phyloP scores from a whole-genome alignment of 2,113 vertebrate species.

The Bolborhynchus lineola region DNA sequence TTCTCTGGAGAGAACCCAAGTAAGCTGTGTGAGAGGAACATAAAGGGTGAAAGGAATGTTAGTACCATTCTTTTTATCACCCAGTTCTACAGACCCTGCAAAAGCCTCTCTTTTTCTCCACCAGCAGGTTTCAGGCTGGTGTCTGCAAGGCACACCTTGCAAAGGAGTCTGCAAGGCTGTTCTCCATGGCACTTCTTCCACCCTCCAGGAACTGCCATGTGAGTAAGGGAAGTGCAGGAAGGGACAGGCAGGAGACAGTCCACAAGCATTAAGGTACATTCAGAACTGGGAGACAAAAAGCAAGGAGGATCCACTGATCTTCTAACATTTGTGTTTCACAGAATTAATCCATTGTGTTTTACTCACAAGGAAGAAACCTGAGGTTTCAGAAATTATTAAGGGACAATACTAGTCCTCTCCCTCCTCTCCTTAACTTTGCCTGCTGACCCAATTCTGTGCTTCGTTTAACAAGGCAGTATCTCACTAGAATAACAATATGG shows the following conservation, averaged over 20 bases:
- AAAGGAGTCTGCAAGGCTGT: not conserved
- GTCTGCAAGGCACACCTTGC: not conserved
- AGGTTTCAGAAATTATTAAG: not conserved
- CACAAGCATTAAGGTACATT: not conserved
- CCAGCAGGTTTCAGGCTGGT: not conserved
- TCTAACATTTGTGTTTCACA: not conserved
- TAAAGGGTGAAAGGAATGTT: not conserved
- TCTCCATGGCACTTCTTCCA: not conserved
- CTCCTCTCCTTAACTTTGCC: not conserved
- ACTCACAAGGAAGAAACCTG: not conserved
- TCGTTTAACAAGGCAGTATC: not conserved
- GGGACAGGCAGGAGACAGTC: not conserved
- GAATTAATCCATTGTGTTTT: not conserved
- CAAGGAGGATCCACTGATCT: not conserved
- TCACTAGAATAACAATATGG: not conserved
- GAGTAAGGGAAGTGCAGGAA: not conserved
- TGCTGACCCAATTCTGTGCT: conserved; percentile 12
- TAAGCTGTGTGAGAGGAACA: not conserved
- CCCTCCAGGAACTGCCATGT: not conserved
- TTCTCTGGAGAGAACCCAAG: not conserved
- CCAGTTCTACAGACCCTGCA: not conserved
- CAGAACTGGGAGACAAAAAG: not conserved
- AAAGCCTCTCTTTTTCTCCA: not conserved
- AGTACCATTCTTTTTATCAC: not conserved
- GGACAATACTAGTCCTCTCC: not conserved